phyloP scores from a whole-genome alignment of 2,797 vertebrate species.

The Brachyrhaphis roseni region DNA sequence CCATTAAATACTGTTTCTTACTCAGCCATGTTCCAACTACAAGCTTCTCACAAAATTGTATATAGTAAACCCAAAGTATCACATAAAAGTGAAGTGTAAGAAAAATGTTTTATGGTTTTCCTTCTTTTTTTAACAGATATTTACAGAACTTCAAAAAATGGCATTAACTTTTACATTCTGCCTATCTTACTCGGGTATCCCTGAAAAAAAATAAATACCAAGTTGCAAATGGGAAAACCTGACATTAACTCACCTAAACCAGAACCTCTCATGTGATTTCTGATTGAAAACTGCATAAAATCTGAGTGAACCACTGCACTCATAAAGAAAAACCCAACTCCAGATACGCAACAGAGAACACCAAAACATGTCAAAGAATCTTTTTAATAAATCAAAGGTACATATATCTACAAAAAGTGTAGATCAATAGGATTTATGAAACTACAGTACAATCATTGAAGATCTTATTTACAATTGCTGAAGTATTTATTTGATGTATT shows the following conservation, averaged over 20 bases:
- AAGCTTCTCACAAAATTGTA: not conserved
- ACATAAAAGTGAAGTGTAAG: not conserved
- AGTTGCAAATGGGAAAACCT: not conserved
- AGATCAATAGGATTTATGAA: conserved; percentile 79
- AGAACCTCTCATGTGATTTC: not conserved
- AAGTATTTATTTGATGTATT: conserved; percentile 60
- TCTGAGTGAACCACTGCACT: not conserved
- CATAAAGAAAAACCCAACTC: not conserved
- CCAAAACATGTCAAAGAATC: conserved; percentile 61
- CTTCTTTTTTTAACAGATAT: not conserved
- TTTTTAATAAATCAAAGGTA: conserved; percentile 83
- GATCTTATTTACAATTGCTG: conserved; percentile 80
- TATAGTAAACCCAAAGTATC: not conserved
- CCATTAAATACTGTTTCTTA: not conserved
- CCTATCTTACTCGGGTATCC: not conserved
- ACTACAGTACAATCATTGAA: conserved; percentile 81
- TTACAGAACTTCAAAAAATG: not conserved
- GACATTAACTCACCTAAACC: not conserved
- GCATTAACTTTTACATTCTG: not conserved
- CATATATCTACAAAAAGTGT: conserved; percentile 80
- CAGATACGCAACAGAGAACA: not conserved
- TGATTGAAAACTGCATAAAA: not conserved
- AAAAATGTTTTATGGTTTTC: not conserved
- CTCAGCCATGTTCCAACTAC: not conserved
- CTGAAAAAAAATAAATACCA: not conserved